A percentile compares a stretch with the other conserved stretches of the same genome.
These are phyloP conservation scores for Menidia beryllina DNA, from an alignment of 2,113 vertebrate genomes.

Conservation along the genomic window DNA sequence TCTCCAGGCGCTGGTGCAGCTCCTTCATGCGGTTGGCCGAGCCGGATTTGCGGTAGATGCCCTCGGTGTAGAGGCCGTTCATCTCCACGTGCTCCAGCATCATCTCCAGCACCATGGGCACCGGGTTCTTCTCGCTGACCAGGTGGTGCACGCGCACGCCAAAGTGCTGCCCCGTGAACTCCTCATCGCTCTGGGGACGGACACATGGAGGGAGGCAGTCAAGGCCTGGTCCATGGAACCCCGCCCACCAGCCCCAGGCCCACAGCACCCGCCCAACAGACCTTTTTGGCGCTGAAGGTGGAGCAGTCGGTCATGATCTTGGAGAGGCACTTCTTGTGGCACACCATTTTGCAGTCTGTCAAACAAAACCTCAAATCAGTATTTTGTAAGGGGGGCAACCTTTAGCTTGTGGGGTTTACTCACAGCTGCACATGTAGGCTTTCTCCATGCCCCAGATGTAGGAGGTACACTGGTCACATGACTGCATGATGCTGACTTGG, in stretches of 20 bases:
- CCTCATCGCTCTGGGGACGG: conserved; percentile 81
- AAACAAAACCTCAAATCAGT: background rate
- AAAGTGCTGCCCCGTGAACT: conserved; percentile 85
- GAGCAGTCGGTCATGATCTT: conserved; percentile 89
- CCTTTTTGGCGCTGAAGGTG: conserved; percentile 87
- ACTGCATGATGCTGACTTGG: conserved; percentile 96
- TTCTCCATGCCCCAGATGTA: conserved; percentile 99
- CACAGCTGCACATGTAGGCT: conserved; percentile 93
- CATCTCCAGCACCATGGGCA: conserved; percentile 93
- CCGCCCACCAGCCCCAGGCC: background rate
- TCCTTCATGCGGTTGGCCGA: conserved; percentile 95
- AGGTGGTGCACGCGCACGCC: conserved; percentile 87
- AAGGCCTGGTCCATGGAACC: background rate
- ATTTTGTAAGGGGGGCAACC: background rate
- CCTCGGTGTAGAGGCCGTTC: conserved; percentile 95
- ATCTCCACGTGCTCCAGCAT: conserved; percentile 97
- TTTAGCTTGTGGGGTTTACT: conserved; percentile 60
- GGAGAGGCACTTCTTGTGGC: conserved; percentile 94
- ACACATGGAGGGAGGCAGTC: background rate
- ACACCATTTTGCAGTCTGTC: conserved; percentile 95
- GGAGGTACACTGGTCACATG: conserved; percentile 92
- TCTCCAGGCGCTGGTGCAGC: conserved; percentile 89
- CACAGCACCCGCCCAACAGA: background rate
- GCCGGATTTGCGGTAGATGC: conserved; percentile 97
- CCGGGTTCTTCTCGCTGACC: conserved; percentile 87